Base-by-base conservation (phyloP, 2,888 invertebrate species). In the Drepanosiphum platanoidis region DNA sequence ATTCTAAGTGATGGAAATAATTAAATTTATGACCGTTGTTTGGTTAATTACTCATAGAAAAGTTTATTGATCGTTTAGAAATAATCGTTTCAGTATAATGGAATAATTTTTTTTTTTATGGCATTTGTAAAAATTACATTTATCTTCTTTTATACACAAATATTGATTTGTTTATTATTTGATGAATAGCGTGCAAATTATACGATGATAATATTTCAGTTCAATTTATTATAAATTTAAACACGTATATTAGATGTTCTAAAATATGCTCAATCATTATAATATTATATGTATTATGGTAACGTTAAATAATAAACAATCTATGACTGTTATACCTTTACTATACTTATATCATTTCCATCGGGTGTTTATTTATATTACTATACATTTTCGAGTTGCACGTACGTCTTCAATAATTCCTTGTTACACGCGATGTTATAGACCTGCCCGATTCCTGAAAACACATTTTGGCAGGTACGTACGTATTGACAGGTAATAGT, bases 401-500 rank as follows among this genome's bases (percentile, higher is more conserved):
- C 18, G 7, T 42, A 1, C 27, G 27, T 68, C 32, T 61, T 61
- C 42, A 18, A 72, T 32, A 8, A 61, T 81, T 72, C 42, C 36
- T 39, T 71, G 4, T 15, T 61, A 7, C 22, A 61, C 30, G 39
- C 15, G 46, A 34, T 52, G 36, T 46, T 1, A 36, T 70, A 34
- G 22, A 71, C 39, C 30, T 39, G 30, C 30, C 58, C 27, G 39
- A 61, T 81, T 71, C 2, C 11, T 58, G 18, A 18, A 42, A 22
- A 71, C 58, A 39, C 36, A 42, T 61, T 42, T 39, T n/a, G 13
- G 58, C 32, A 72, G 52, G 36, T 72, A 82, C 9, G 9, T 64
- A 34, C 7, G n/a, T 61, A 64, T 27, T 84, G 70, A 68, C 84
- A 58, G 70, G 36, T 42, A 83, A 83, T 74, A 66, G 75, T 66